Conservation (phyloP, 1,140 invertebrate species). For the Elysia chlorotica region DNA sequence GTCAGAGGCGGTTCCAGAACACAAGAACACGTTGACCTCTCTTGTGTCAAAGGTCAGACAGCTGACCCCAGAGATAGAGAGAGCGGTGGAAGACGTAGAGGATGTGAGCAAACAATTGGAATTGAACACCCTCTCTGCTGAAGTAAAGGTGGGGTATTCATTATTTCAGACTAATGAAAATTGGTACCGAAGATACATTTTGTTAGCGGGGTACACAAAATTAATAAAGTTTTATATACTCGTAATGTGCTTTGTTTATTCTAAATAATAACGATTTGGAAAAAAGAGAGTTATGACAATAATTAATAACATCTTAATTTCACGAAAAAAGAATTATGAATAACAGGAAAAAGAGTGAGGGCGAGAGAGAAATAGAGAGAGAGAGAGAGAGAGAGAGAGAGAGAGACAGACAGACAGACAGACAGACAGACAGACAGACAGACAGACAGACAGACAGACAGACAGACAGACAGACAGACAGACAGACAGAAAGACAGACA, state of each 20-base stretch:
- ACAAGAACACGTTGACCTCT: conserved; percentile 8
- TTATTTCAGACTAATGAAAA: not conserved
- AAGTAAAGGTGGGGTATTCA: conserved; percentile 5
- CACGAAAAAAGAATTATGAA: no score
- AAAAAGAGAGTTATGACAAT: not conserved
- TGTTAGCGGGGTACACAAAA: not conserved
- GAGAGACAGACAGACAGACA: no score
- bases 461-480: no score
- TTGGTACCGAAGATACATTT: not conserved
- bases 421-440: no score
- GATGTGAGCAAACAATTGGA: not conserved
- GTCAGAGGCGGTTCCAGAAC: conserved; percentile 16
- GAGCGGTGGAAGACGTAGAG: conserved; percentile 15
- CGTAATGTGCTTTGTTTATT: not conserved
- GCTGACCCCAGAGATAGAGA: conserved; percentile 10
- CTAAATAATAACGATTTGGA: not conserved
- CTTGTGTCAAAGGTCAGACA: conserved; percentile 18
- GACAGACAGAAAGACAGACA: no score
- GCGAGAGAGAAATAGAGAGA: no score
- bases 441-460: no score
- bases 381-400: no score
- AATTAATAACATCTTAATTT: not conserved
- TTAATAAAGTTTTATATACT: not conserved
- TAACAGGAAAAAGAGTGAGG: no score
- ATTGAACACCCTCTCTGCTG: not conserved